A percentile compares a stretch with the other conserved stretches of the same genome.
These are phyloP conservation scores for Marasmarcha lunaedactyla DNA, from an alignment of 2,888 invertebrate species.

Conservation along the genomic window DNA sequence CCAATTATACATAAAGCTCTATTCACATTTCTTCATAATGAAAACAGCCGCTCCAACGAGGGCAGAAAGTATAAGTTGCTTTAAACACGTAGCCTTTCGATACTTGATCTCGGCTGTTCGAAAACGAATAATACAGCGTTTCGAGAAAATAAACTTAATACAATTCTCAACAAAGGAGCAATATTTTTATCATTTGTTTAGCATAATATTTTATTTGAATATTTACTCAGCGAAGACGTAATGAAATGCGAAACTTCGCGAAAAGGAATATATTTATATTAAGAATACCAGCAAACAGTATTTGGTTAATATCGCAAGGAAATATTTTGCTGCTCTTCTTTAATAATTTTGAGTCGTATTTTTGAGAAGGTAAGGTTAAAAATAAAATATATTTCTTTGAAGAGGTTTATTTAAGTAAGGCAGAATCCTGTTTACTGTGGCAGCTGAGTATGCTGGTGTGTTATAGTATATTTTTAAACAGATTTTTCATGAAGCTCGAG, in stretches of 20 bases:
- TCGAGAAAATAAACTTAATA: too few species aligned
- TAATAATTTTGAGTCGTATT: not conserved
- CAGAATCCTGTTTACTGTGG: conserved; percentile 9
- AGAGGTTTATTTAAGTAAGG: not conserved
- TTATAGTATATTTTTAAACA: too few species aligned
- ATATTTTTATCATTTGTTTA: not conserved
- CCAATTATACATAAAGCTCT: too few species aligned
- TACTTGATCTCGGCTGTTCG: too few species aligned
- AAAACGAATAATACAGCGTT: too few species aligned
- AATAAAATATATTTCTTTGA: conserved; percentile 18
- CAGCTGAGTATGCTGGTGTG: conserved; percentile 2
- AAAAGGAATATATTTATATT: conserved; percentile 37
- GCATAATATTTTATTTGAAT: conserved; percentile 9
- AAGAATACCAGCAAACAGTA: conserved; percentile 31
- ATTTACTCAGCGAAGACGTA: conserved; percentile 31
- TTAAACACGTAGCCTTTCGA: too few species aligned
- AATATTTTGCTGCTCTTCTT: conserved; percentile 14
- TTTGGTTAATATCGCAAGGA: conserved; percentile 29
- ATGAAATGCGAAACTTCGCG: conserved; percentile 18
- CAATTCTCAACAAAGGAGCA: conserved; percentile 1
- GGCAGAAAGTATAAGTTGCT: too few species aligned
- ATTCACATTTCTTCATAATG: too few species aligned
- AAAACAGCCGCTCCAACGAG: too few species aligned
- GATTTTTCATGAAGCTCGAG: too few species aligned
- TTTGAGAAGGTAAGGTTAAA: not conserved